These are phyloP conservation scores for Chironomus striatipennis DNA, from an alignment of 1,140 invertebrate genomes.

Conservation along the genomic window DNA sequence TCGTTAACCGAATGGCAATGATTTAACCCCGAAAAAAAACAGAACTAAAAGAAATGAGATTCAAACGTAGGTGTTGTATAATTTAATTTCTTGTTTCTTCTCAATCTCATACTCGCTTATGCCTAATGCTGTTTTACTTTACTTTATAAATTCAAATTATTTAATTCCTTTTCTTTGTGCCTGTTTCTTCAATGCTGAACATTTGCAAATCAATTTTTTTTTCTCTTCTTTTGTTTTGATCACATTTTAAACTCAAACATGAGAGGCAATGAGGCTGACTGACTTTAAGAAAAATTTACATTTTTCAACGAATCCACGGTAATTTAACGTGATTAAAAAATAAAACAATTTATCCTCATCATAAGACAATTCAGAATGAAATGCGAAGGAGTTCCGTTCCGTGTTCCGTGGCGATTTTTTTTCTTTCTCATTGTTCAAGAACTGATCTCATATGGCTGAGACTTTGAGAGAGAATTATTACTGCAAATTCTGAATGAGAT, in stretches of 20 bases:
- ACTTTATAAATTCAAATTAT: background rate
- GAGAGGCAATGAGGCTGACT: background rate
- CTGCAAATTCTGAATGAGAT: background rate
- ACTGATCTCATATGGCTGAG: background rate
- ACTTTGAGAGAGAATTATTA: background rate
- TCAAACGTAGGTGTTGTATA: slow-evolving; percentile 6
- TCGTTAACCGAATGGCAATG: background rate
- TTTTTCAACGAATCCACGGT: background rate
- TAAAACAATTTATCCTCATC: slow-evolving; percentile 8
- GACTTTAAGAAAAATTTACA: background rate
- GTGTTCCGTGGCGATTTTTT: background rate
- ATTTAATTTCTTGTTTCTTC: slow-evolving; percentile 10
- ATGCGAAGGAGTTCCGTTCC: background rate
- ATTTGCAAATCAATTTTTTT: background rate
- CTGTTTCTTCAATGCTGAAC: background rate
- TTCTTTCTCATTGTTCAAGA: background rate
- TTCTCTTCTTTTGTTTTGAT: background rate
- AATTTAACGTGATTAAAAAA: slow-evolving; percentile 7
- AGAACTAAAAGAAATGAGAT: background rate
- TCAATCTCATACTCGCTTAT: background rate
- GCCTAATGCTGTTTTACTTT: background rate
- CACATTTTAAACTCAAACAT: background rate
- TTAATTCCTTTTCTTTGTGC: background rate
- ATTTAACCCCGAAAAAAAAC: background rate
- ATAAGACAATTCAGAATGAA: background rate